Conservation (phyloP, 2,113 vertebrate species). For the Siniperca knerii region DNA sequence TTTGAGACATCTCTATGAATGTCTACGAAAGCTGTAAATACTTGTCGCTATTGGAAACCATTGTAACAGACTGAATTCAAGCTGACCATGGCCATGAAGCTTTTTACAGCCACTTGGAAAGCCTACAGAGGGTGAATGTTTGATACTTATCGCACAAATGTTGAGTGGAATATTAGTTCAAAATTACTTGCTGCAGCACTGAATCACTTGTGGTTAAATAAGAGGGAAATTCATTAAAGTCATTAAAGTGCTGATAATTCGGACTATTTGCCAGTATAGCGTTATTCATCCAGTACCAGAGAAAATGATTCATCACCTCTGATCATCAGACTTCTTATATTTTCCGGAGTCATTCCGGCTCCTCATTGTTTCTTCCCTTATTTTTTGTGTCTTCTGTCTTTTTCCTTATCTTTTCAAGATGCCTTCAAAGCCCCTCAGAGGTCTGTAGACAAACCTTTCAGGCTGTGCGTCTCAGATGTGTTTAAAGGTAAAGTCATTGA, state of each 20-base stretch:
- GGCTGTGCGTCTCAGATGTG: conserved; percentile 95
- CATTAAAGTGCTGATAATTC: conserved; percentile 2
- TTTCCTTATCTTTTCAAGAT: conserved; percentile 82
- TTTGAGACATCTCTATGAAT: neutral
- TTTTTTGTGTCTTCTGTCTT: neutral
- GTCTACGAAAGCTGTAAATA: neutral
- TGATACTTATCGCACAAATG: neutral
- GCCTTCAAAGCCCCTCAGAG: conserved; percentile 93
- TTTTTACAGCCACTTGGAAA: neutral
- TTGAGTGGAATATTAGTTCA: neutral
- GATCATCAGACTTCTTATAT: neutral
- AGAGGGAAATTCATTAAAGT: too few relatives aligned
- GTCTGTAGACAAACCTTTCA: conserved; percentile 95
- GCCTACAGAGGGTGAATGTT: neutral
- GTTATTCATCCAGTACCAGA: conserved; percentile 18
- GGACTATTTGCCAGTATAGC: neutral
- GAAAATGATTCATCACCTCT: conserved; percentile 41
- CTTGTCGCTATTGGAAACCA: neutral
- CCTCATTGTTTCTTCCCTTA: conserved; percentile 4
- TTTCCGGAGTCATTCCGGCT: neutral
- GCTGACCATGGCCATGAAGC: neutral
- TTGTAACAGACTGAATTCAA: neutral
- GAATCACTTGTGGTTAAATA: neutral
- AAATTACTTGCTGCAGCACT: neutral
- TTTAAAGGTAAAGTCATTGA: conserved; percentile 92